These are phyloP conservation scores for Sesamia inferens DNA, from an alignment of 2,888 invertebrate species.

Conservation along the genomic window DNA sequence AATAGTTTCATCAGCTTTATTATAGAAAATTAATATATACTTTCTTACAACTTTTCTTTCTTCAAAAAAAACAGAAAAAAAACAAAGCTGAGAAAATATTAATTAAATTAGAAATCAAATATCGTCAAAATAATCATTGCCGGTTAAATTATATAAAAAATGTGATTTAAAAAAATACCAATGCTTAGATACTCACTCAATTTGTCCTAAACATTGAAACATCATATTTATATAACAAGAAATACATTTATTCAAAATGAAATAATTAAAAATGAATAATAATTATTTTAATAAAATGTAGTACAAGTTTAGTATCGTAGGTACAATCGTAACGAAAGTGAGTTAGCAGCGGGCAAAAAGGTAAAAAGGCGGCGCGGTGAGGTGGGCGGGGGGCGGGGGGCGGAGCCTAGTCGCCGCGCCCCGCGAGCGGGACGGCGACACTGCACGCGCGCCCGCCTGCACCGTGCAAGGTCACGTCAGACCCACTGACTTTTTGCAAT, in stretches of 20 bases:
- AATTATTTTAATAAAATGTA: slow-evolving; percentile 50
- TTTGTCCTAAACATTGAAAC: neutral
- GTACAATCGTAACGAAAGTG: slow-evolving; percentile 76
- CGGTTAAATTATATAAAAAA: neutral
- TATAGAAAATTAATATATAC: too few species aligned
- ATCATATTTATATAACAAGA: neutral
- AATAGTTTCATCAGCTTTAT: neutral
- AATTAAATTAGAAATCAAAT: neutral
- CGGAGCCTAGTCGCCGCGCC: slow-evolving; percentile 80
- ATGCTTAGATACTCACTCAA: neutral
- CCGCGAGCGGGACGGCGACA: slow-evolving; percentile 79
- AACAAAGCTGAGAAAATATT: neutral
- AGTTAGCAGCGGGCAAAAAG: slow-evolving; percentile 81
- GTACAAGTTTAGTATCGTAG: slow-evolving; percentile 62
- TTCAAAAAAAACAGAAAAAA: neutral
- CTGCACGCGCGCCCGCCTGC: slow-evolving; percentile 66
- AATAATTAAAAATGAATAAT: slow-evolving; percentile 28
- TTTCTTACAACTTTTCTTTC: too few species aligned
- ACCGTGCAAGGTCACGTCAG: slow-evolving; percentile 82
- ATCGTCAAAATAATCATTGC: neutral
- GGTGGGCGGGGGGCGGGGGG: slow-evolving; percentile 86
- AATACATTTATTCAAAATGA: neutral
- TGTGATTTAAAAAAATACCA: neutral
- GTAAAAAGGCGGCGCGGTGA: slow-evolving; percentile 81
- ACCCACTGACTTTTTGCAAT: slow-evolving; percentile 69